Percentiles rank a stretch among this genome's conserved stretches.
Conservation (phyloP, 2,888 invertebrate species). For the Polydesmus complanatus region DNA sequence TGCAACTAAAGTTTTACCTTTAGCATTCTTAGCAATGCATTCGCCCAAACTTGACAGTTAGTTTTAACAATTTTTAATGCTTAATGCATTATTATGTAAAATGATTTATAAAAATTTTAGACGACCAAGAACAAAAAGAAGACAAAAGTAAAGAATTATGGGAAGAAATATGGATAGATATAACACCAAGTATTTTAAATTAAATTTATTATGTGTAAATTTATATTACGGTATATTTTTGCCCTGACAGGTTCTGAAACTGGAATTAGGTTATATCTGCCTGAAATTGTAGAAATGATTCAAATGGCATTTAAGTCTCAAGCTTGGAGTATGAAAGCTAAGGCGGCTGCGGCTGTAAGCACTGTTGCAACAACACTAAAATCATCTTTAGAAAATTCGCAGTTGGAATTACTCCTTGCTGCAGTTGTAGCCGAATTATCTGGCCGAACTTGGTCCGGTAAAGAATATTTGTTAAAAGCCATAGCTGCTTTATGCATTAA, state of each 20-base stretch:
- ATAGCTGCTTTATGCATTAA: slow-evolving; percentile 53
- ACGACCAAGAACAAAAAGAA: slow-evolving; percentile 16
- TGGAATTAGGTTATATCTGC: slow-evolving; percentile 61
- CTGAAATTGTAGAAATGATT: slow-evolving; percentile 53
- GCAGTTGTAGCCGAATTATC: slow-evolving; percentile 54
- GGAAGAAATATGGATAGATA: slow-evolving; percentile 79
- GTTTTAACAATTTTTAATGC: background rate
- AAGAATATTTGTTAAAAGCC: slow-evolving; percentile 64
- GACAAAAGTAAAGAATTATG: slow-evolving; percentile 37
- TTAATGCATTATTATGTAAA: background rate
- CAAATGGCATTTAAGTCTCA: slow-evolving; percentile 60
- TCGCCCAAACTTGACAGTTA: slow-evolving; percentile 36
- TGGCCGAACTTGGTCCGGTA: slow-evolving; percentile 83
- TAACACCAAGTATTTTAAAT: slow-evolving; percentile 47
- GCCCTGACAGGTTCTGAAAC: slow-evolving; percentile 47
- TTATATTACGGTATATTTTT: background rate
- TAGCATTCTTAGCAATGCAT: slow-evolving; percentile 84
- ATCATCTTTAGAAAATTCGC: slow-evolving; percentile 45
- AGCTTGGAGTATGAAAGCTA: slow-evolving; percentile 76
- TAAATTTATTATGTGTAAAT: background rate
- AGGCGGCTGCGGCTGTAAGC: slow-evolving; percentile 63
- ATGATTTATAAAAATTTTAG: background rate
- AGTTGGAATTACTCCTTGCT: slow-evolving; percentile 42
- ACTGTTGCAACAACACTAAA: slow-evolving; percentile 61
- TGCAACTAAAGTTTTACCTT: slow-evolving; percentile 49